A percentile compares a stretch with the other conserved stretches of the same genome.
These are phyloP conservation scores for Eupleurogrammus muticus DNA, from an alignment of 2,797 vertebrate genomes.

Conservation along the genomic window DNA sequence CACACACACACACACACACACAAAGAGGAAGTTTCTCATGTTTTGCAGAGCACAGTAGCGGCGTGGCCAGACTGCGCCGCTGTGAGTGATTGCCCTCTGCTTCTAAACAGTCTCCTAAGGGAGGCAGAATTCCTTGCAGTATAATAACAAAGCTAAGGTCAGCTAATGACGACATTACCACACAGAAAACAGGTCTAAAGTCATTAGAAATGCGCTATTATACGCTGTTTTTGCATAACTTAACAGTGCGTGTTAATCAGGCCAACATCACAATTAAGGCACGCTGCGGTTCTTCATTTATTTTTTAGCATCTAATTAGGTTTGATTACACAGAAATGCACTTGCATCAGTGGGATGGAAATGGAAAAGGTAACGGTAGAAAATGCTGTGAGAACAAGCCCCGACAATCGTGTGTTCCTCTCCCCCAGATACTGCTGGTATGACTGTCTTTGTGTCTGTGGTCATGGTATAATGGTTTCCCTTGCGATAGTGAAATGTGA, in stretches of 20 bases:
- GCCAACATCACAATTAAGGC: background rate
- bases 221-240: background rate
- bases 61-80: conserved; percentile 65
- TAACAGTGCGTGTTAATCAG: background rate
- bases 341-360: too few relatives aligned
- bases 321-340: too few relatives aligned
- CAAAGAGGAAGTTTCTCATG: conserved; percentile 83
- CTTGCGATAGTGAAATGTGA: conserved; percentile 80
- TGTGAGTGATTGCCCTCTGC: conserved; percentile 73
- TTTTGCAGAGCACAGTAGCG: conserved; percentile 79
- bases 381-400: conserved; percentile 61
- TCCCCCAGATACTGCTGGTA: conserved; percentile 65
- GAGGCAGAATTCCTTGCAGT: conserved; percentile 67
- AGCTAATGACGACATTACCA: conserved; percentile 59
- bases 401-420: conserved; percentile 49
- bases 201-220: conserved; percentile 35
- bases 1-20: conserved; percentile 59
- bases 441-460: conserved; percentile 73
- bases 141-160: conserved; percentile 73
- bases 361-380: conserved; percentile 36
- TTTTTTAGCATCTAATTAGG: too few relatives aligned
- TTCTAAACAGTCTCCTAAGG: conserved; percentile 72
- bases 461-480: conserved; percentile 79
- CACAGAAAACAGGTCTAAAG: conserved; percentile 46
- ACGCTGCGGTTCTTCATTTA: too few relatives aligned